Percentiles rank a stretch among this genome's conserved stretches.
Evolutionary conservation across 1,140 invertebrate genomes (phyloP).

Genomic region (Drosophila miranda): DNA sequence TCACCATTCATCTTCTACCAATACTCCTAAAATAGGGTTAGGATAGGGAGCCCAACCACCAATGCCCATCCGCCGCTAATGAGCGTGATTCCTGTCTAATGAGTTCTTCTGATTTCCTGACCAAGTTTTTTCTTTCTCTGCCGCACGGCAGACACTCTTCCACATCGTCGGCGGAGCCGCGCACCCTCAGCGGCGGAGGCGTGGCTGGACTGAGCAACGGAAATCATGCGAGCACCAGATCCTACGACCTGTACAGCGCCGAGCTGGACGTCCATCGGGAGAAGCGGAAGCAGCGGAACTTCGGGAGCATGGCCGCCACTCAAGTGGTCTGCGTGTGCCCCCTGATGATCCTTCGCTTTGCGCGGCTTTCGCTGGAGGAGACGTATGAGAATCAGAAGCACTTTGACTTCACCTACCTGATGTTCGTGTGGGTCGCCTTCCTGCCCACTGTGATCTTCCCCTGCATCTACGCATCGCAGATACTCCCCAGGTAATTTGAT

Average conservation of each 20-base stretch:
- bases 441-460: slow-evolving; percentile 87
- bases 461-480: slow-evolving; percentile 86
- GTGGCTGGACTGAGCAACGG: slow-evolving; percentile 64
- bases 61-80: no score
- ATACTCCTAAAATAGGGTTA: background rate
- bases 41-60: background rate
- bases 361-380: slow-evolving; percentile 86
- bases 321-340: slow-evolving; percentile 88
- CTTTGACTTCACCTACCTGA: slow-evolving; percentile 87
- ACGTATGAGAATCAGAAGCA: slow-evolving; percentile 87
- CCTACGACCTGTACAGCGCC: slow-evolving; percentile 84
- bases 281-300: slow-evolving; percentile 87
- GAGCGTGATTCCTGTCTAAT: slow-evolving; percentile 38
- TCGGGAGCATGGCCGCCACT: slow-evolving; percentile 86
- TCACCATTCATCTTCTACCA: no score
- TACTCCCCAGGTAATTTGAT: slow-evolving; percentile 84
- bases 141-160: slow-evolving; percentile 66
- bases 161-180: slow-evolving; percentile 64
- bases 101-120: slow-evolving; percentile 21
- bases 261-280: slow-evolving; percentile 86
- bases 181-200: slow-evolving; percentile 60
- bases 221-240: slow-evolving; percentile 33
- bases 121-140: background rate
- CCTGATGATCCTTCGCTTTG: slow-evolving; percentile 87
- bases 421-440: slow-evolving; percentile 89